Evolutionary conservation across 2,888 invertebrate genomes (phyloP), one percentile per base, ranked within the genome.

Genomic region (Pandemis corylana): DNA sequence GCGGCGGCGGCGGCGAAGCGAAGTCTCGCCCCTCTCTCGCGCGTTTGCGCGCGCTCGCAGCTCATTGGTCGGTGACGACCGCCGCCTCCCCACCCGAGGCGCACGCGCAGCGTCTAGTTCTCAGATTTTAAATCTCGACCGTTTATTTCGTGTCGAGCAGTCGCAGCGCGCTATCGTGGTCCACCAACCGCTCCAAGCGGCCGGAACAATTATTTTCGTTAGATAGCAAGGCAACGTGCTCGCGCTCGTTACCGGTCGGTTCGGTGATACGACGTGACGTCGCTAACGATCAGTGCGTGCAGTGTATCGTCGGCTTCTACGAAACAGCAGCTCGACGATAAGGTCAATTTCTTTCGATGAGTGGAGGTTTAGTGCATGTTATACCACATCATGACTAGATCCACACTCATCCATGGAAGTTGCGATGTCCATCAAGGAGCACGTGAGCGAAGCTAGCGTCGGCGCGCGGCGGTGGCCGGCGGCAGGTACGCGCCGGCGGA

Each of bases 391-490:
- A 96, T 96, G 96, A 96, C 96, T 96, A 96, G 96, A 96, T 96
- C 96, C 96, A 96, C 96, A 96, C 96, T 96, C 96, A 96, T 96
- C 96, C 96, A 96, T 95, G 95, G 96, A 95, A 95, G 92, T 94
- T 94, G 94, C 93, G 92, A 90, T 92, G 91, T 89, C 92, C 95
- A 87, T 85, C 94, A 84, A 76, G 75, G 77, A 75, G 66, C 13
- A 53, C 53, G 66, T 36, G 53, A 67, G 36, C 41, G 62, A 36
- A 63, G 83, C 83, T 85, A 83, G 86, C 90, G 89, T 90, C 87
- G 86, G 84, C 80, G 86, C 84, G 85, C 85, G 82, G 93, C 91
- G 90, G 91, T 90, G 92, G 84, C 84, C 89, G 89, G 90, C 82
- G 84, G 85, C 91, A 90, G 91, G 90, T 90, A 90, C 87, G 88